Evolutionary conservation across 1,140 invertebrate genomes (phyloP), one percentile per base, ranked within the genome.

Genomic region (Drosophila obscura): DNA sequence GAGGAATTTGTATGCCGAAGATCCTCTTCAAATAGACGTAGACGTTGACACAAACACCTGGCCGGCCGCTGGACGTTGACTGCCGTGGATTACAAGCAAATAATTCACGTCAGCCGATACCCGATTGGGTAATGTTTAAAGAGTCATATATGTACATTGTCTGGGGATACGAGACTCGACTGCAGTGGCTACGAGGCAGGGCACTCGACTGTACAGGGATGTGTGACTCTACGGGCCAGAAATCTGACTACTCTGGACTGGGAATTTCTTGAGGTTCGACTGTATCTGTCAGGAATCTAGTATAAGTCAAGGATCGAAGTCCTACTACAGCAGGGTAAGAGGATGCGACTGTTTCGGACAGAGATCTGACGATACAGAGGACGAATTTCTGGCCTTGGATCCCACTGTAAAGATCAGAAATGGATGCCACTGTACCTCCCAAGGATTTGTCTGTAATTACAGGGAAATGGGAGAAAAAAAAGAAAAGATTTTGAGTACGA

Each of bases 1-100:
- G 35, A 1, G 11, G 11, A 39, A 4, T 46, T 31, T 60, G 57
- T 43, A 45, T 51, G 48, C 44, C 53, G 35, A 43, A 28, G 59
- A 72, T 82, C 82, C 82, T 82, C 82, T 67, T 87, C 82, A 85
- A 85, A 87, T 64, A 82, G 55, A 62, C 71, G 16, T 35, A 45
- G 43, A 66, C 59, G 77, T 85, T 87, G 82, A 85, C 83, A 78
- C 49, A 82, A 87, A 82, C 82, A 85, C 82, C 82, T 85, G 82
- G 82, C 56, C 56, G 55, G 11, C 11, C 35, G 11, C 28, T 35
- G 59, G 26, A 41, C 28, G 43, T 9, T 35, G 31, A 35, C 11
- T 39, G 35, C 11, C 11, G 62, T 9, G 58, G 44, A 61, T 65
- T 82, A 59, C 63, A 55, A 45, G 57, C 71, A 69, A 83, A 71